These are phyloP conservation scores for Myxocyprinus asiaticus DNA, from an alignment of 2,113 vertebrate genomes.

Conservation along the genomic window DNA sequence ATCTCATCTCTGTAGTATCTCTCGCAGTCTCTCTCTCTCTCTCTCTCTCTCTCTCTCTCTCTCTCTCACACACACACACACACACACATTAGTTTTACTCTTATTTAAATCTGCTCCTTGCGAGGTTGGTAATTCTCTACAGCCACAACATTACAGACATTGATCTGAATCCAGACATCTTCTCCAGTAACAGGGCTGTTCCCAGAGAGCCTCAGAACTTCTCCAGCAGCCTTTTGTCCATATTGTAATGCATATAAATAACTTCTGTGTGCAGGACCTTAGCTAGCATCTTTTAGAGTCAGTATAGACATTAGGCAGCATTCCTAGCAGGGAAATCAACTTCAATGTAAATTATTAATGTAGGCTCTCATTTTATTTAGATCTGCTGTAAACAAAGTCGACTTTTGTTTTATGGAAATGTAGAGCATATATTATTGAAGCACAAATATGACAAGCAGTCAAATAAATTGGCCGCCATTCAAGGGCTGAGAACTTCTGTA, in stretches of 20 bases:
- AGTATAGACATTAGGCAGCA: slow-evolving; percentile 10
- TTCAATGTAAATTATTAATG: slow-evolving; percentile 6
- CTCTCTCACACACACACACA: slow-evolving; percentile 18
- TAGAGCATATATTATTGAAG: not conserved
- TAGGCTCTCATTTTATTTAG: slow-evolving; percentile 7
- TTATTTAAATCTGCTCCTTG: slow-evolving; percentile 42
- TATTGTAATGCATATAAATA: slow-evolving; percentile 9
- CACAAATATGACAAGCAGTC: not conserved
- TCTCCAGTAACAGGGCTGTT: slow-evolving; percentile 19
- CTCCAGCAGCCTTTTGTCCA: slow-evolving; percentile 5
- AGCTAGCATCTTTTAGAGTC: slow-evolving; percentile 17
- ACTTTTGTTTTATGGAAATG: slow-evolving; percentile 16
- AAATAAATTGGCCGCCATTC: slow-evolving; percentile 5
- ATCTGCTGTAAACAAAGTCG: slow-evolving; percentile 26
- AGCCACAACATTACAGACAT: slow-evolving; percentile 25
- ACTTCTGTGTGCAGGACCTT: not conserved
- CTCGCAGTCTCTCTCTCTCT: not conserved
- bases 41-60: not conserved
- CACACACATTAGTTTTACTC: slow-evolving; percentile 26
- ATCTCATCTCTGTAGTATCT: slow-evolving; percentile 13
- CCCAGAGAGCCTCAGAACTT: slow-evolving; percentile 12
- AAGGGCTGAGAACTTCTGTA: not conserved
- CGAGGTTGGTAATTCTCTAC: slow-evolving; percentile 29
- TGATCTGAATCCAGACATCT: slow-evolving; percentile 17
- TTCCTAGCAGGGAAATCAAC: slow-evolving; percentile 13